Base-by-base conservation (phyloP, 2,888 invertebrate species). In the Mimachlamys varia region DNA sequence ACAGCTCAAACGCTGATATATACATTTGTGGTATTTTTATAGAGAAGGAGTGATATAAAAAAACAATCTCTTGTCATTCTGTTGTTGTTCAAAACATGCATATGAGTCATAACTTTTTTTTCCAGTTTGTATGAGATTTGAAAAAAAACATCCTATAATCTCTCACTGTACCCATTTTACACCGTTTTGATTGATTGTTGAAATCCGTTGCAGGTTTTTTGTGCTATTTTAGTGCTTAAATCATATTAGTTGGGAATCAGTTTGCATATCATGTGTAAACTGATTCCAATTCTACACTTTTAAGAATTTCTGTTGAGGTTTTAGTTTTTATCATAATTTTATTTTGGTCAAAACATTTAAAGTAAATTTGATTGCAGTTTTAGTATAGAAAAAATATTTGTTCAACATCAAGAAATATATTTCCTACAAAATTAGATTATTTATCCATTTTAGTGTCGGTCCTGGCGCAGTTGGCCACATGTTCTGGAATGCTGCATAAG, bases 21-120 rank as follows among this genome's bases (percentile, higher is more conserved):
- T 62, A 76, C 76, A 76, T 76, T 76, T 76, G 27, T 27, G 27
- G 33, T 76, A 33, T 76, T 76, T 76, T 33, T 76, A 76, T 76
- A 27, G 27, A 33, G 12, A 76, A 76, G 76, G 76, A 76, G 76
- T 33, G 76, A 76, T 76, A 76, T 76, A 33, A 76, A 76, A 76
- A 76, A 76, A 0, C 76, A 76, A 76, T 76, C 33, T 27, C 76
- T 76, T 76, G 76, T 76, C 76, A 76, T 76, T 76, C 76, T 76
- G 76, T 76, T 76, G 12, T 22, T 53, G 53, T 76, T 27, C 1
- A 27, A 12, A 76, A 76, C 76, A 76, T 76, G 27, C 3, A 33
- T 33, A 76, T 76, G 76, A 76, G 76, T 76, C 76, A 76, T 76
- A 22, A 76, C 13, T 13, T 76, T 33, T 27, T 76, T 76, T 22